Base-by-base conservation (phyloP, 23 tunicate species). In the Halocynthia roretzi region DNA sequence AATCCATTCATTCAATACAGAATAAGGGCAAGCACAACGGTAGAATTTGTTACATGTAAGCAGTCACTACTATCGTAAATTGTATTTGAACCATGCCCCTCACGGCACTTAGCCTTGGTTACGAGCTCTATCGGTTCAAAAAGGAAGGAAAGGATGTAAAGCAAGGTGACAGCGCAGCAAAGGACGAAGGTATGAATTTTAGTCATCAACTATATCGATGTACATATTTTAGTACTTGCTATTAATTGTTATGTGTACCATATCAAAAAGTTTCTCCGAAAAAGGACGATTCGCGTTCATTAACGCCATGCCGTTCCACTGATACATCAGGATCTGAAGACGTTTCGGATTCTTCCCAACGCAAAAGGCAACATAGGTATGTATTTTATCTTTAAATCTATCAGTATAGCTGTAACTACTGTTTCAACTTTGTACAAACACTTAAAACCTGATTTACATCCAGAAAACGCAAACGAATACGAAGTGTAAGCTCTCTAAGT, bases 91-190 rank as follows among this genome's bases (percentile, higher is more conserved):
- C 40, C 71, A 74, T 74, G 78, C 64, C 78, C 0, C 56, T 74
- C 44, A 50, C 78, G 19, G 78, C 78, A 62, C 63, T 74, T 2
- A 52, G 62, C 31, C 56, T 74, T 6, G 78, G 78, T 14, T 74
- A 52, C 21, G 78, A 74, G 56, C 55, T 74, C 0, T 64, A 74
- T 12, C 17, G 78, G 63, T 11, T 48, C 18, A 67, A 50, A 17
- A 11, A 50, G 20, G 40, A 67, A 31, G 44, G 44, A 31, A 31
- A 31, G 44, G 44, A 31, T 31, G 44, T 31, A 31, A 31, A 31
- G 44, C 44, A 31, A 31, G 44, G 49, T 67, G 71, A 67, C 31
- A 67, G 31, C 71, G 44, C 44, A 31, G 44, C 44, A 31, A 31
- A 31, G 44, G 44, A 31, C 44, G 44, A 31, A 31, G 44, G 44